Evolutionary conservation across 2,113 vertebrate genomes (phyloP), one percentile per base, ranked within the genome.

Genomic region (Pao palembangensis): DNA sequence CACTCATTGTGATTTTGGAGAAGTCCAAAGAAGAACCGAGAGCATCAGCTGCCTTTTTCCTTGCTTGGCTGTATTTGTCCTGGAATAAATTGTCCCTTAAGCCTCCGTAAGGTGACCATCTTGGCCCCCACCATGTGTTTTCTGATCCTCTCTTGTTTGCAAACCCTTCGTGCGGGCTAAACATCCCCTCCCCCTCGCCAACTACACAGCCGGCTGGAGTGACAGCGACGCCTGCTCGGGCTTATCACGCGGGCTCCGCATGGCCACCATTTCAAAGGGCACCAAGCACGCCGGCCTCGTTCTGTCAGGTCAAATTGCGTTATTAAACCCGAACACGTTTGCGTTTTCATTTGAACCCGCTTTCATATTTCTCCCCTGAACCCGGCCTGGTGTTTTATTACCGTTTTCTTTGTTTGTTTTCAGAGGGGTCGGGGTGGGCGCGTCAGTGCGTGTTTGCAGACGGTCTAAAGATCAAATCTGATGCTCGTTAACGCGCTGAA

Each of bases 211-310:
- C 25, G 1, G 50, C 14, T 44, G 38, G 84, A 89, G 76, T 88
- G 88, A 88, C 88, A 85, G 86, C 80, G 25, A 1, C 79, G 75
- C 62, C 84, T 88, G 88, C 66, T 76, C 57, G 4, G 67, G 48
- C 67, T 75, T 80, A 78, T 81, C 81, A 1, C 65, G 21, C 49
- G 25, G 58, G 67, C 75, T 67, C 60, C 60, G 55, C 61, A 20
- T 41, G 58, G 61, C 69, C 54, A 44, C 74, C 49, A 17, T 79
- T 75, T 75, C 71, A 79, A 65, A 70, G 64, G 60, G 51, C 60
- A 31, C 47, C 38, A 19, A 54, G 28, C 49, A 57, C 48, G 15
- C 51, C 34, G 14, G 43, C 28, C 60, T 70, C 18, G 5, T 49
- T 49, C 17, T 18, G 17, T 19, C 47, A 48, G 47, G 19, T 10